Conservation (phyloP, 2,113 vertebrate genomes). For the Brachirus orientalis region DNA sequence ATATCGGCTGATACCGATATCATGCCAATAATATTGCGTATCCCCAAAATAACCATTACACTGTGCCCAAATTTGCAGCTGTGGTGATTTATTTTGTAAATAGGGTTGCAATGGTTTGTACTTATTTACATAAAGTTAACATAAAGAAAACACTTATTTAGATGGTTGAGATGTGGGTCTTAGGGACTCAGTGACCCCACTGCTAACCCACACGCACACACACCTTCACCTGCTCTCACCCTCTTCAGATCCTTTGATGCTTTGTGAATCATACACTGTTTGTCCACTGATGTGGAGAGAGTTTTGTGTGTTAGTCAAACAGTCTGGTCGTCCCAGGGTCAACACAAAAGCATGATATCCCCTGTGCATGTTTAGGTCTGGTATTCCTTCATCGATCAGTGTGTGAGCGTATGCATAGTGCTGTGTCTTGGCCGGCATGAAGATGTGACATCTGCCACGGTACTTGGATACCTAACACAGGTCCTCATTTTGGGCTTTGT, state of each 20-base stretch:
- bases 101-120: too few relatives aligned
- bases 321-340: slow-evolving; percentile 69
- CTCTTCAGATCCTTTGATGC: slow-evolving; percentile 70
- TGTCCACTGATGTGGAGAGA: slow-evolving; percentile 70
- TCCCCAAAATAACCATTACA: too few relatives aligned
- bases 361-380: slow-evolving; percentile 45
- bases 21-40: too few relatives aligned
- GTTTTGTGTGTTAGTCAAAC: slow-evolving; percentile 78
- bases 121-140: too few relatives aligned
- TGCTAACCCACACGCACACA: slow-evolving; percentile 24
- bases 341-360: slow-evolving; percentile 60
- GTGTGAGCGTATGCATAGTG: slow-evolving; percentile 20
- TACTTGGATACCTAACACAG: slow-evolving; percentile 43
- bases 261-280: slow-evolving; percentile 74
- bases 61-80: too few relatives aligned
- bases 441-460: slow-evolving; percentile 29
- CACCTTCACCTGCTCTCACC: slow-evolving; percentile 52
- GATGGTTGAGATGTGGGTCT: slow-evolving; percentile 31
- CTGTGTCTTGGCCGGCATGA: slow-evolving; percentile 22
- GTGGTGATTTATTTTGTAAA: too few relatives aligned
- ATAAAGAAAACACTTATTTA: background rate
- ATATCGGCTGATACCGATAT: too few relatives aligned
- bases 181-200: slow-evolving; percentile 59
- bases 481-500: slow-evolving; percentile 54
- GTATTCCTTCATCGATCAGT: slow-evolving; percentile 47